Percentiles rank a stretch among this genome's conserved stretches.
Conservation (phyloP, 2,888 invertebrate genomes). For the Erebia aethiops region DNA sequence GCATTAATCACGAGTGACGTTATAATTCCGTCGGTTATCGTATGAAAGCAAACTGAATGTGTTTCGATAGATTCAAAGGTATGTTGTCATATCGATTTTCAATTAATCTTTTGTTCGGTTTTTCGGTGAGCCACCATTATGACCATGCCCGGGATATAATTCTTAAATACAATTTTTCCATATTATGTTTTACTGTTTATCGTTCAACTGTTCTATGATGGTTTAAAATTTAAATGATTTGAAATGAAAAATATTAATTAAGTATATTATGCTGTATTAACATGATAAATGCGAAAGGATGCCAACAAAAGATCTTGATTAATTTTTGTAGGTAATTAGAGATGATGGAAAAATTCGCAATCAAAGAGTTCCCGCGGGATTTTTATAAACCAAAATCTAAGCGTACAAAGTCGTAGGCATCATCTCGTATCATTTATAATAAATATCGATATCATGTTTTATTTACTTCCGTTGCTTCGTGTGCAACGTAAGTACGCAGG, state of each 20-base stretch:
- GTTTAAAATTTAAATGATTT: too few relatives aligned
- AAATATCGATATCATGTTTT: slow-evolving; percentile 49
- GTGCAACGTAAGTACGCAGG: slow-evolving; percentile 50
- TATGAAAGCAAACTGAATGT: slow-evolving; percentile 71
- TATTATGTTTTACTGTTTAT: not conserved
- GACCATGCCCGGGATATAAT: slow-evolving; percentile 39
- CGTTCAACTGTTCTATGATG: not conserved
- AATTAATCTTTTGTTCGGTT: slow-evolving; percentile 79
- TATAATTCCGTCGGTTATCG: slow-evolving; percentile 71
- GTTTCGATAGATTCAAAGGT: slow-evolving; percentile 74
- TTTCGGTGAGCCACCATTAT: slow-evolving; percentile 68
- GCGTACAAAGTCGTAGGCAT: too few relatives aligned
- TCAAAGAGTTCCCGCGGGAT: too few relatives aligned
- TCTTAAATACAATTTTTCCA: not conserved
- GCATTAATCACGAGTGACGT: slow-evolving; percentile 77
- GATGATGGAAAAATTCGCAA: too few relatives aligned
- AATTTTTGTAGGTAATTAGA: too few relatives aligned
- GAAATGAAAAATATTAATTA: too few relatives aligned
- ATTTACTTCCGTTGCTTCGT: slow-evolving; percentile 50
- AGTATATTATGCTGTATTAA: too few relatives aligned
- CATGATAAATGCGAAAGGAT: too few relatives aligned
- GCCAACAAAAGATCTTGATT: too few relatives aligned
- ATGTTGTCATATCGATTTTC: slow-evolving; percentile 67
- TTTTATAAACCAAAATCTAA: too few relatives aligned
- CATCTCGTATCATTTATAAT: slow-evolving; percentile 47